Base-by-base conservation (phyloP, 2,888 invertebrate species). In the Sarcophaga variegata region DNA sequence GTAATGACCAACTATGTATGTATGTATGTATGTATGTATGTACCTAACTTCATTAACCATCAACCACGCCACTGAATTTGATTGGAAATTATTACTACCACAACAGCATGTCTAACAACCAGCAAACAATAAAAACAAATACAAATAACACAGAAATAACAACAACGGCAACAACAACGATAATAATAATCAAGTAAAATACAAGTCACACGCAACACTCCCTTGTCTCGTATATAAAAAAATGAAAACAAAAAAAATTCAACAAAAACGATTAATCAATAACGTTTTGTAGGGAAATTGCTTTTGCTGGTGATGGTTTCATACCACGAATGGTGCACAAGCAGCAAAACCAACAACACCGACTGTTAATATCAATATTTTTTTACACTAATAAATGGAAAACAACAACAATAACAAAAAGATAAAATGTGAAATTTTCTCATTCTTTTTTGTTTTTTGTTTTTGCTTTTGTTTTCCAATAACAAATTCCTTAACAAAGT, bases 221-320 rank as follows among this genome's bases (percentile, higher is more conserved):
- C n/a, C 4, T 54, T 17, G 17, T 54, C 17, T 54, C 54, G 17
- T 54, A 66, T 14, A 25, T 63, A 72, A 47, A 74, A 27, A 60
- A 45, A 54, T 12, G 22, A 10, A 67, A 20, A 47, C 4, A 60
- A 27, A 12, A 27, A 22, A 27, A 72, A 83, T 49, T 12, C 54
- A 5, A 54, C 54, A 66, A 25, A 22, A 75, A 62, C 83, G 63
- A 81, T 83, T 83, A 83, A 86, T 86, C 86, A 86, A 86, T 86
- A 86, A 86, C 63, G 59, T 81, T 85, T 71, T 72, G 54, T 22
- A 66, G 80, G 60, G 27, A 80, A 84, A 64, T 83, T 71, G 27
- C 27, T 77, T 17, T 22, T 47, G 1, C 20, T 67, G 20, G n/a
- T 25, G 45, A 4, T 37, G 66, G 71, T 54, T 17, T n/a, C 20